Conservation (phyloP, 2,113 vertebrate genomes). For the Pyxicephalus adspersus region DNA sequence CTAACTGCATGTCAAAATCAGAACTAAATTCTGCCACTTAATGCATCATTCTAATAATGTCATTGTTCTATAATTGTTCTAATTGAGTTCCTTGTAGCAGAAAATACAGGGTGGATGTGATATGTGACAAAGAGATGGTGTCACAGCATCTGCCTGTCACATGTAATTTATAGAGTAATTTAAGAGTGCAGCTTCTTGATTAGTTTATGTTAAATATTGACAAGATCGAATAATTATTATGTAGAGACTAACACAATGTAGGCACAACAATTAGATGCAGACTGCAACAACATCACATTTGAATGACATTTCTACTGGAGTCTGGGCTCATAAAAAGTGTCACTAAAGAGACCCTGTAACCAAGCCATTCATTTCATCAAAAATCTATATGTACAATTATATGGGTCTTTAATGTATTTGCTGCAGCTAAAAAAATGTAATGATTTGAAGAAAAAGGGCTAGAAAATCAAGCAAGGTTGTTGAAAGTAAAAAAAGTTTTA, state of each 20-base stretch:
- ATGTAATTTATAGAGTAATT: constrained; percentile 14
- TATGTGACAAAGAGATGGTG: neutral
- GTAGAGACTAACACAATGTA: constrained; percentile 2
- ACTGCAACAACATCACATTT: neutral
- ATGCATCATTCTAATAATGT: neutral
- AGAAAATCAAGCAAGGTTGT: too few species aligned
- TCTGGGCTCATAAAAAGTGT: neutral
- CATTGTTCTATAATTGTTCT: constrained; percentile 8
- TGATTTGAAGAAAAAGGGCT: too few species aligned
- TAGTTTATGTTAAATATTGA: constrained; percentile 32
- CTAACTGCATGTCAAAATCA: neutral
- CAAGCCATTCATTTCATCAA: too few species aligned
- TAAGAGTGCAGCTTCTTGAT: neutral
- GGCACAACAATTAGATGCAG: neutral
- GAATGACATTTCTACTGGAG: neutral
- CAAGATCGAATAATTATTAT: constrained; percentile 28
- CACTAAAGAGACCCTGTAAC: too few species aligned
- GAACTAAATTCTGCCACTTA: neutral
- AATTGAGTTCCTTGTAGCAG: neutral
- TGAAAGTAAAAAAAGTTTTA: too few species aligned
- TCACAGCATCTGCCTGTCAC: constrained; percentile 17
- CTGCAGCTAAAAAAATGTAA: too few species aligned
- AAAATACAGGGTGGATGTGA: neutral
- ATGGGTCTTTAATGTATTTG: too few species aligned
- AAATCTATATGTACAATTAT: too few species aligned